Base-by-base conservation (phyloP, 1,140 invertebrate genomes). In the Orussus abietinus region DNA sequence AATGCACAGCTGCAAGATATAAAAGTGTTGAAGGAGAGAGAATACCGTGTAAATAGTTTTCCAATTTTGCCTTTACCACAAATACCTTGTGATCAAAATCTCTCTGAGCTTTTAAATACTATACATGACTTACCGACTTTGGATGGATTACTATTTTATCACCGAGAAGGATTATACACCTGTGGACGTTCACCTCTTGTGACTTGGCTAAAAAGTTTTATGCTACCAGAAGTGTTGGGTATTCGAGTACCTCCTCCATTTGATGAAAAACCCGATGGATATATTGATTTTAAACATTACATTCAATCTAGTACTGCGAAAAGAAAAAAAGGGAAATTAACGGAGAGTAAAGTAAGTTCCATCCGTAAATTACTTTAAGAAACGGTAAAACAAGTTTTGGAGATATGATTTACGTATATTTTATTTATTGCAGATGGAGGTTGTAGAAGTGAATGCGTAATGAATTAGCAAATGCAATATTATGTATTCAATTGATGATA, bases 191-290 rank as follows among this genome's bases (percentile, higher is more conserved):
- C 90, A 0, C 92, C 93, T 0, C 67, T 96, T 9, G 88, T 94
- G 1, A 83, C 85, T 2, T 96, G 92, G 92, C 69, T 95, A 1
- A 92, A 88, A 61, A 77, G 85, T 1, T 93, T 80, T 60, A 94
- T 94, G 91, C 55, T 94, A 6, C 77, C 81, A 2, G 90, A 94
- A 74, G 75, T 91, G 14, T 66, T 95, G 5, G 75, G 78, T 26
- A 65, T 82, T 22, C 42, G 53, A 21, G 63, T 81, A 9, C 72
- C 76, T 11, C 62, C 55, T 10, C 34, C 41, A n/a, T 38, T 66
- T 33, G 45, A 62, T 13, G 51, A 68, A 22, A 72, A 67, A 51
- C 75, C 75, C 20, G 25, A 51, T 15, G 53, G 47, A 33, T 77
- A 76, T 31, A 54, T 69, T 17, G 57, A 66, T 48, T 61, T 63